These are phyloP conservation scores for Acrossocheilus wenchowensis DNA, from an alignment of 2,797 vertebrate species.

Conservation along the genomic window DNA sequence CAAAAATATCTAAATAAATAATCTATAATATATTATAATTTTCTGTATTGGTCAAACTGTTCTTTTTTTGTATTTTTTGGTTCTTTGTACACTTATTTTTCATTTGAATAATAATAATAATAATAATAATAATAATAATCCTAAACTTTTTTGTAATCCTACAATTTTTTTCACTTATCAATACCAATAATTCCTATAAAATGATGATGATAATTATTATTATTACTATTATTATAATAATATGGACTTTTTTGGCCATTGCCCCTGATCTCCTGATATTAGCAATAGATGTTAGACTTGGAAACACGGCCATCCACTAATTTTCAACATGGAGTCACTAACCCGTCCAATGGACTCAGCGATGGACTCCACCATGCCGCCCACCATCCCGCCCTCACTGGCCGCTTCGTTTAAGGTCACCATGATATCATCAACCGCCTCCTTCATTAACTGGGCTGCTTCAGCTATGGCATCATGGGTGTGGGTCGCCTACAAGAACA, in stretches of 20 bases:
- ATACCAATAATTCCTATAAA: too few relatives aligned
- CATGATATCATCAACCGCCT: conserved; percentile 98
- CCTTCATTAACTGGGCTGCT: conserved; percentile 95
- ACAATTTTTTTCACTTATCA: too few relatives aligned
- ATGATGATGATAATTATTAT: too few relatives aligned
- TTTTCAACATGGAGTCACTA: conserved; percentile 58
- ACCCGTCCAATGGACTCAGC: conserved; percentile 95
- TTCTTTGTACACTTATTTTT: neutral
- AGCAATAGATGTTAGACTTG: neutral
- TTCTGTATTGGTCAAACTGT: neutral
- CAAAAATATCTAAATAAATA: too few relatives aligned
- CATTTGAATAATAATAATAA: neutral
- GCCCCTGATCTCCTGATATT: neutral
- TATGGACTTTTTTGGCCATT: neutral
- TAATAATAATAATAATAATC: too few relatives aligned
- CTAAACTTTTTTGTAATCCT: too few relatives aligned
- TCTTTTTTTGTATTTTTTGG: too few relatives aligned
- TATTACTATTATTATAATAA: neutral
- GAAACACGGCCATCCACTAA: neutral
- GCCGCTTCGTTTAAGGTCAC: conserved; percentile 96
- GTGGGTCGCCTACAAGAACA: conserved; percentile 83
- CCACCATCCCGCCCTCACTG: conserved; percentile 95
- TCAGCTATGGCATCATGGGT: conserved; percentile 95
- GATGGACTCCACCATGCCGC: conserved; percentile 96
- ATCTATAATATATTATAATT: neutral